Conservation (phyloP, 2,888 invertebrate species). For the Pecten maximus region DNA sequence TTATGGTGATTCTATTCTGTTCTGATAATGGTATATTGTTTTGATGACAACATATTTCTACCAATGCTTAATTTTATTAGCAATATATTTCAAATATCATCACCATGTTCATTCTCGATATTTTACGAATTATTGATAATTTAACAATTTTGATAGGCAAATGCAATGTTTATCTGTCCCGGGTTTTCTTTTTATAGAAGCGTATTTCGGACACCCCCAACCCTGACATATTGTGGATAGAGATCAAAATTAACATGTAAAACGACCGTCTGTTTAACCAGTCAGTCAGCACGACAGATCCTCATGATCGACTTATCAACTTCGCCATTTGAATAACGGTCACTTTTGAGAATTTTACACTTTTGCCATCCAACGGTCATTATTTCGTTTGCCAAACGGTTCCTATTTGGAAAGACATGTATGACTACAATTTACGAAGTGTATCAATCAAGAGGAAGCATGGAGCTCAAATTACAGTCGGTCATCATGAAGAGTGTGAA, state of each 20-base stretch:
- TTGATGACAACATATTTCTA: too few species aligned
- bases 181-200: not conserved
- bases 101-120: too few species aligned
- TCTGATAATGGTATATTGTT: too few species aligned
- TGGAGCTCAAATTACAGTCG: not conserved
- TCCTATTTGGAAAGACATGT: constrained; percentile 23
- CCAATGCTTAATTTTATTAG: too few species aligned
- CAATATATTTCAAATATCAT: too few species aligned
- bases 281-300: not conserved
- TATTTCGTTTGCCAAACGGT: constrained; percentile 13
- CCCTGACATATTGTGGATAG: not conserved
- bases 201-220: not conserved
- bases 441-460: not conserved
- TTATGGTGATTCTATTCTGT: too few species aligned
- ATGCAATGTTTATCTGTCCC: not conserved
- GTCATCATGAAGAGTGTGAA: not conserved
- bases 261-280: not conserved
- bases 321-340: not conserved
- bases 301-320: not conserved
- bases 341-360: not conserved
- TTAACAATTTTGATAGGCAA: too few species aligned
- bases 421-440: not conserved
- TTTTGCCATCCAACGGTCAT: not conserved
- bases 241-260: not conserved
- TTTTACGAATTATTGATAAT: too few species aligned